These are phyloP conservation scores for Parnassius glacialis DNA, from an alignment of 2,888 invertebrate genomes.

Conservation along the genomic window DNA sequence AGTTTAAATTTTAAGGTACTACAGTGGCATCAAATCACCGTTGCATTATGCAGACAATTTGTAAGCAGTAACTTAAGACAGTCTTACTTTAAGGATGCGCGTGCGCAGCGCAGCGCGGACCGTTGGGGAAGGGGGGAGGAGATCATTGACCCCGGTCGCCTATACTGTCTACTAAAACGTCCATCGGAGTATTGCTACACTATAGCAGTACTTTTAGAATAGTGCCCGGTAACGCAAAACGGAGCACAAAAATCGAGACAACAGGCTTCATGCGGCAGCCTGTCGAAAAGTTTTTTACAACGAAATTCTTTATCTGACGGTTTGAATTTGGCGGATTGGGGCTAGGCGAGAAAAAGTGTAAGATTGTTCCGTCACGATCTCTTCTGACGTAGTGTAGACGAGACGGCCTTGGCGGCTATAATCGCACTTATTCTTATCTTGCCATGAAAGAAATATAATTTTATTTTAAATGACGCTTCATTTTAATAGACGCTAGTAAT, in stretches of 20 bases:
- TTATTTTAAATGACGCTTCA: too few relatives aligned
- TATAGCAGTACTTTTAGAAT: constrained; percentile 30
- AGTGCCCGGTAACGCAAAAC: constrained; percentile 11
- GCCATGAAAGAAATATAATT: too few relatives aligned
- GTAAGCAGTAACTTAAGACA: constrained; percentile 24
- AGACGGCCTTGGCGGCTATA: too few relatives aligned
- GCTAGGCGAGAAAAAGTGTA: too few relatives aligned
- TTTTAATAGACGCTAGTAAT: too few relatives aligned
- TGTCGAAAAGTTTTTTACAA: too few relatives aligned
- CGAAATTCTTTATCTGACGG: too few relatives aligned
- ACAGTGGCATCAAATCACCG: constrained; percentile 14
- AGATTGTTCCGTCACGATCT: too few relatives aligned
- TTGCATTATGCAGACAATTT: constrained; percentile 22
- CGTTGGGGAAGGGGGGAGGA: constrained; percentile 17
- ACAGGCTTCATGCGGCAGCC: not conserved
- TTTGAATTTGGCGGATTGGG: too few relatives aligned
- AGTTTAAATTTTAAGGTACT: not conserved
- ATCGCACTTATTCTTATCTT: too few relatives aligned
- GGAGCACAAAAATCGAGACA: constrained; percentile 1
- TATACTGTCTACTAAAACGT: constrained; percentile 30
- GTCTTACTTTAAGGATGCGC: constrained; percentile 26
- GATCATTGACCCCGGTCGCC: constrained; percentile 36
- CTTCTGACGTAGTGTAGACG: too few relatives aligned
- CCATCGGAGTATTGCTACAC: constrained; percentile 30
- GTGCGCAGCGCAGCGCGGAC: constrained; percentile 18